Evolutionary conservation across 2,797 vertebrate species (phyloP).

Genomic region (Trichosurus vulpecula): DNA sequence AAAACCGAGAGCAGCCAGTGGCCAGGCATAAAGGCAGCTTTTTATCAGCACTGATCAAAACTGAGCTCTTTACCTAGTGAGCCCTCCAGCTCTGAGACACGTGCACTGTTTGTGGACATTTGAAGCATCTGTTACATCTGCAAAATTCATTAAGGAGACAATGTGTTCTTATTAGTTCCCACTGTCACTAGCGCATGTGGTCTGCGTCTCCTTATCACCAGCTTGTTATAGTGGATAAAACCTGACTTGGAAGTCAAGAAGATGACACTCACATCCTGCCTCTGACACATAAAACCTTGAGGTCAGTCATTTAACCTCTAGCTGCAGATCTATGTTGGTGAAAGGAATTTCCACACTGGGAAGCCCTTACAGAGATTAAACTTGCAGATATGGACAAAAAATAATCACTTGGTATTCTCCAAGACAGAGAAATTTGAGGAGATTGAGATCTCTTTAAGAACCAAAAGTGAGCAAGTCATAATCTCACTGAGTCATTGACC

Average conservation of each 20-base stretch:
- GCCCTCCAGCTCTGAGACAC: background rate
- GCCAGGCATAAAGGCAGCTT: conserved; percentile 27
- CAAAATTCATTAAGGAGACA: conserved; percentile 5
- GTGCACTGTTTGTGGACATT: background rate
- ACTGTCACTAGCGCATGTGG: background rate
- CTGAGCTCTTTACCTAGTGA: conserved; percentile 14
- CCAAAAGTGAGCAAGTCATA: background rate
- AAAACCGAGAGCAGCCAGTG: conserved; percentile 16
- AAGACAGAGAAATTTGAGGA: background rate
- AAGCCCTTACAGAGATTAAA: background rate
- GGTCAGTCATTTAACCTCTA: background rate
- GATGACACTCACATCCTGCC: background rate
- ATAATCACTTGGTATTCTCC: background rate
- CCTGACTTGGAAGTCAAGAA: background rate
- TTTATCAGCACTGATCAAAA: conserved; percentile 27
- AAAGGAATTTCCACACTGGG: background rate
- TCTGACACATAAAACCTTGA: background rate
- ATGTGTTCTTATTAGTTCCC: background rate
- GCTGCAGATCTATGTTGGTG: background rate
- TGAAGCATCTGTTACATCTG: background rate
- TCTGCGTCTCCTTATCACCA: background rate
- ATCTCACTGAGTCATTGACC: background rate
- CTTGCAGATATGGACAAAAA: background rate
- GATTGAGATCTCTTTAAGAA: background rate
- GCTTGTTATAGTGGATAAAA: background rate